Conservation (phyloP, 2,888 invertebrate genomes). For the Acrobeloides nanus region DNA sequence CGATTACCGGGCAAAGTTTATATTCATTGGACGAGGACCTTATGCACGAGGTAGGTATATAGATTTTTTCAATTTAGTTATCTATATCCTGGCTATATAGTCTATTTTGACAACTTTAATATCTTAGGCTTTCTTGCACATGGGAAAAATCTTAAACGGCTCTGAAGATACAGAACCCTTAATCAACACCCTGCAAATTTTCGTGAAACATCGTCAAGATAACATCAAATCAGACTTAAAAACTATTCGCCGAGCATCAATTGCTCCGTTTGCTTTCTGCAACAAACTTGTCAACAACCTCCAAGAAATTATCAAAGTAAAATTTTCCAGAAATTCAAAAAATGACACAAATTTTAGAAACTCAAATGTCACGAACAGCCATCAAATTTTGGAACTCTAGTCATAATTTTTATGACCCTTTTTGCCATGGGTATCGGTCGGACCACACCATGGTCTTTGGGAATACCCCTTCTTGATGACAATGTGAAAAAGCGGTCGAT, state of each 20-base stretch:
- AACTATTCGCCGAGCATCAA: conserved; percentile 25
- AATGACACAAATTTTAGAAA: no score
- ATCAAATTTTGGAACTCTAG: conserved; percentile 37
- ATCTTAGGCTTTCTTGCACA: no score
- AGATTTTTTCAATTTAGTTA: no score
- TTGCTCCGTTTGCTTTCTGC: conserved; percentile 49
- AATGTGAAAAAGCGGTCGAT: conserved; percentile 49
- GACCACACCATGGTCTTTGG: conserved; percentile 45
- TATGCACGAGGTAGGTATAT: conserved; percentile 35
- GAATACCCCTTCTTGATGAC: conserved; percentile 52
- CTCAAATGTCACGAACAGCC: conserved; percentile 33
- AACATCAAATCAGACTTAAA: not conserved
- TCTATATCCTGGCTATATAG: no score
- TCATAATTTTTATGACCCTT: conserved; percentile 44
- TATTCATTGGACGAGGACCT: conserved; percentile 41
- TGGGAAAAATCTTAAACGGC: no score
- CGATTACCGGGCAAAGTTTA: no score
- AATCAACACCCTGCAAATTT: no score
- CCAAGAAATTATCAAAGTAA: conserved; percentile 32
- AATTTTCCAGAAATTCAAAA: no score
- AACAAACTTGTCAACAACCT: conserved; percentile 42
- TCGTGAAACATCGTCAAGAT: no score
- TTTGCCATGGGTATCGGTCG: conserved; percentile 49
- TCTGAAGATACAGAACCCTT: no score
- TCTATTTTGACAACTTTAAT: no score